Conservation (phyloP, 2,797 vertebrate genomes). For the Capromys pilorides region DNA sequence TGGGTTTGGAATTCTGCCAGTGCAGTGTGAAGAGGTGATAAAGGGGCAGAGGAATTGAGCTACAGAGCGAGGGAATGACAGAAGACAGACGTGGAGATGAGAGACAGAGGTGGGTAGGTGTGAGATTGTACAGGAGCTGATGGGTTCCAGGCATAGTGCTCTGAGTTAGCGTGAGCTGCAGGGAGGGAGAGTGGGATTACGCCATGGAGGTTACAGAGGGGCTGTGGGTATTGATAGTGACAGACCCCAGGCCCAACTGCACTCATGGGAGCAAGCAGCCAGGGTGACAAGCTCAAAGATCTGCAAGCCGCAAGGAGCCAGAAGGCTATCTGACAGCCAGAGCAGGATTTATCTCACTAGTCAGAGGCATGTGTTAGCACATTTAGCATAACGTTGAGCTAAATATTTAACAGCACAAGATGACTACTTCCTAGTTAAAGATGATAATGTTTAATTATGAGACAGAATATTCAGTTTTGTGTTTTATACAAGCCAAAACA, state of each 20-base stretch:
- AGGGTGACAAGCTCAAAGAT: background rate
- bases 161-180: background rate
- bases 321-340: background rate
- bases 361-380: background rate
- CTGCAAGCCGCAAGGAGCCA: background rate
- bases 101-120: background rate
- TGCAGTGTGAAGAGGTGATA: background rate
- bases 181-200: background rate
- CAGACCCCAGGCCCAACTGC: background rate
- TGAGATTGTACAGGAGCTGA: background rate
- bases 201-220: background rate
- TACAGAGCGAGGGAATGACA: background rate
- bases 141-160: background rate
- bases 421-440: conserved; percentile 1
- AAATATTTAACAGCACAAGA: background rate
- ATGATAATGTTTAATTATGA: background rate
- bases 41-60: background rate
- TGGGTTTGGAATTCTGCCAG: background rate
- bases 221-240: background rate
- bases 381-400: background rate
- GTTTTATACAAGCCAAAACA: conserved; percentile 32
- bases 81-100: background rate
- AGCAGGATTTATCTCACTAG: background rate
- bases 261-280: background rate
- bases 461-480: background rate